phyloP scores from a whole-genome alignment of 2,888 invertebrate genomes.

The Troglohyphantes excavatus region DNA sequence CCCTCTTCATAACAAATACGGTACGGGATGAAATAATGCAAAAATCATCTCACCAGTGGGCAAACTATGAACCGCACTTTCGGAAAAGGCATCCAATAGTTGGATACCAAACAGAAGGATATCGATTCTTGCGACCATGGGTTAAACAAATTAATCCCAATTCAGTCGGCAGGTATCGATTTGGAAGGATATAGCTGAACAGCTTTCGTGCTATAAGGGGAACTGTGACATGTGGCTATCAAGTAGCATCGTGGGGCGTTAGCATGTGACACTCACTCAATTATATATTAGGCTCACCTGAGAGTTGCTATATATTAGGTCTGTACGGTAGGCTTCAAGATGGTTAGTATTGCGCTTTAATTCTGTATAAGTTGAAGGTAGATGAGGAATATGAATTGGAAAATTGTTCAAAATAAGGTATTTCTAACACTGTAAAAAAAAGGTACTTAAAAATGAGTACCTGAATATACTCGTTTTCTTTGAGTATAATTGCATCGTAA shows the following conservation, averaged over 20 bases:
- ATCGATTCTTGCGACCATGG: neutral
- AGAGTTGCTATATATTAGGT: too few relatives aligned
- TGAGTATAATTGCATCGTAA: too few relatives aligned
- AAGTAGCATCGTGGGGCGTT: neutral
- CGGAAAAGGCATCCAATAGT: neutral
- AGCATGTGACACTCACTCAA: neutral
- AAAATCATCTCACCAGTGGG: neutral
- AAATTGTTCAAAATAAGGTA: too few relatives aligned
- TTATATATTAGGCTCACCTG: too few relatives aligned
- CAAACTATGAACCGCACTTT: neutral
- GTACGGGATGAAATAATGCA: neutral
- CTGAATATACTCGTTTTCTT: too few relatives aligned
- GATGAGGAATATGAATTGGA: too few relatives aligned
- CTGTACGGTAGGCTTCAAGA: too few relatives aligned
- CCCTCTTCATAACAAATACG: neutral
- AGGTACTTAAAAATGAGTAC: too few relatives aligned
- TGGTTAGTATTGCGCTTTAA: too few relatives aligned
- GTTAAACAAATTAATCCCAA: conserved; percentile 35
- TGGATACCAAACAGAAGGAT: neutral
- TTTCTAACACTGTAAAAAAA: too few relatives aligned
- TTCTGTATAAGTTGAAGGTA: too few relatives aligned
- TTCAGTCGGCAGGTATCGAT: neutral
- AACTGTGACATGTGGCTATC: neutral
- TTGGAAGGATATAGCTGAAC: too few relatives aligned
- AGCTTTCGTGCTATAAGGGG: neutral